Conservation (phyloP, 2,113 vertebrate genomes). For the Sinocyclocheilus anshuiensis region DNA sequence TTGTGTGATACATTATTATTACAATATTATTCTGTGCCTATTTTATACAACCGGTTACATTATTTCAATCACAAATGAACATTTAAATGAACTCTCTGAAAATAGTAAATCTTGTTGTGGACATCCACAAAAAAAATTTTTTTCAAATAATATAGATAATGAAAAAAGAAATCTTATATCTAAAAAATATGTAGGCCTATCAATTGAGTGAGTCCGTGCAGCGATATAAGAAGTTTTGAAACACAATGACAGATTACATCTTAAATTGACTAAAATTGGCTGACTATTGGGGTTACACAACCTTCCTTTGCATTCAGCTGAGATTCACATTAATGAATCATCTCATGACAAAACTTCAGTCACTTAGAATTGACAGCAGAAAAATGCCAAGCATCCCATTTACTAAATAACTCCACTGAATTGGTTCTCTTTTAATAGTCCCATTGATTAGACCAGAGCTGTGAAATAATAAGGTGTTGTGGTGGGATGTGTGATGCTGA, state of each 20-base stretch:
- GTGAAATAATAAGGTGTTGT: not conserved
- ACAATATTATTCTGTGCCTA: too few relatives aligned
- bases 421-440: not conserved
- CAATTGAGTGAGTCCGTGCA: too few relatives aligned
- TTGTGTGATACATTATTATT: too few relatives aligned
- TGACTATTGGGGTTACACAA: not conserved
- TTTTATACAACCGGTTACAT: too few relatives aligned
- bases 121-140: too few relatives aligned
- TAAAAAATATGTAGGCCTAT: too few relatives aligned
- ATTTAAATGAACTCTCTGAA: too few relatives aligned
- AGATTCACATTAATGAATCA: not conserved
- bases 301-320: not conserved
- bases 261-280: not conserved
- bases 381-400: not conserved
- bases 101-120: too few relatives aligned
- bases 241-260: not conserved
- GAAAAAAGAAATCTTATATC: too few relatives aligned
- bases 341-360: not conserved
- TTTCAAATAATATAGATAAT: too few relatives aligned
- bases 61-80: too few relatives aligned
- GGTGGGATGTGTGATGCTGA: not conserved
- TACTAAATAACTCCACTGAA: constrained; percentile 11
- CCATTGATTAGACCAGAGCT: not conserved
- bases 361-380: not conserved
- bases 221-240: not conserved